A percentile compares a stretch with the other conserved stretches of the same genome.
phyloP scores from a whole-genome alignment of 2,113 vertebrate species.

The Alexandromys fortis region DNA sequence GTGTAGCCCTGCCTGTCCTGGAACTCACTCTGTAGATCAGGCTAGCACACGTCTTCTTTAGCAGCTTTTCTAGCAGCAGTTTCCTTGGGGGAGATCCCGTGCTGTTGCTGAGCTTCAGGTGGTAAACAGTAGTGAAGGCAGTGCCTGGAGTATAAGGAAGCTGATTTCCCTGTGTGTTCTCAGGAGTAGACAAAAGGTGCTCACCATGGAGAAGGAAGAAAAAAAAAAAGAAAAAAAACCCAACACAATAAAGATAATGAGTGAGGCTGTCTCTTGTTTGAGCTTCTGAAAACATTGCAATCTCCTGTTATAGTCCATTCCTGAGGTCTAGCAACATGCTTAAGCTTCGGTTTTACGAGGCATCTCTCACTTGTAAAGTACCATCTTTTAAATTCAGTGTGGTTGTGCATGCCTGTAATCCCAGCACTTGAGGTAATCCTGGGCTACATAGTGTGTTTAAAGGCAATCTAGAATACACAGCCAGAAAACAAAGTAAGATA shows the following conservation, averaged over 20 bases:
- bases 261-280: not conserved
- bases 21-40: not conserved
- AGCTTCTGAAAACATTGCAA: conserved; percentile 24
- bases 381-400: not conserved
- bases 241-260: not conserved
- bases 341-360: not conserved
- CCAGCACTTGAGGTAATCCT: not conserved
- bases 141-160: not conserved
- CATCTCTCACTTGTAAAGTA: not conserved
- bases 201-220: conserved; percentile 20
- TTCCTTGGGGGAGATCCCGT: not conserved
- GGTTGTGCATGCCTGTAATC: not conserved
- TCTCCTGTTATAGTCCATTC: not conserved
- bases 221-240: not conserved
- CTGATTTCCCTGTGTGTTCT: not conserved
- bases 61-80: not conserved
- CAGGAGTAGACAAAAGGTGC: not conserved
- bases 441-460: not conserved
- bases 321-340: not conserved
- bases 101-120: not conserved
- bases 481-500: not conserved
- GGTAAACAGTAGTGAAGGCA: not conserved
- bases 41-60: not conserved
- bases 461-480: not conserved
- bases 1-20: not conserved